These are phyloP conservation scores for Setophaga kirtlandii DNA, from an alignment of 2,113 vertebrate genomes.

Conservation along the genomic window DNA sequence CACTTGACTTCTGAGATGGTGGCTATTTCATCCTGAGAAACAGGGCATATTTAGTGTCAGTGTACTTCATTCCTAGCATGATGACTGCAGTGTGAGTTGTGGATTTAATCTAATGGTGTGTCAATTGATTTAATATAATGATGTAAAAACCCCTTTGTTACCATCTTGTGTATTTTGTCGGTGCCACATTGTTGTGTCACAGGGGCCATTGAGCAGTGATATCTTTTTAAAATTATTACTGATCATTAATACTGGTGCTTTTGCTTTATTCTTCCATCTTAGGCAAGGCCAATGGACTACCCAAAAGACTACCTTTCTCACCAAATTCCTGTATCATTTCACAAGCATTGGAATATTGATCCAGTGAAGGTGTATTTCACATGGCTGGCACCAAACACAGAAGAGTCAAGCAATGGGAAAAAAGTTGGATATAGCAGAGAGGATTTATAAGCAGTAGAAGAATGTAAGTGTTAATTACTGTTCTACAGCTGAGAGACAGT, in stretches of 20 bases:
- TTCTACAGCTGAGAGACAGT: background rate
- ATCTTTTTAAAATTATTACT: background rate
- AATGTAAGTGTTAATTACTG: background rate
- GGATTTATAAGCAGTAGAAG: constrained; percentile 79
- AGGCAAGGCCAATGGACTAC: constrained; percentile 96
- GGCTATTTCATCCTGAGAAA: background rate
- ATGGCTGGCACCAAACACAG: constrained; percentile 81
- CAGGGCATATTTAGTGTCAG: background rate
- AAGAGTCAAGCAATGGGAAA: constrained; percentile 50
- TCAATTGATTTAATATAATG: background rate
- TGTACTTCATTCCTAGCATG: background rate
- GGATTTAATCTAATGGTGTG: background rate
- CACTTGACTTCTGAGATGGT: background rate
- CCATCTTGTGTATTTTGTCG: background rate
- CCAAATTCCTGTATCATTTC: constrained; percentile 95
- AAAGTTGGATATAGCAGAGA: constrained; percentile 69
- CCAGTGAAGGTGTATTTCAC: constrained; percentile 88
- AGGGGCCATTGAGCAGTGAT: background rate
- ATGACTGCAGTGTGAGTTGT: background rate
- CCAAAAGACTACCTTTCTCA: constrained; percentile 88
- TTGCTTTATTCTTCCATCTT: constrained; percentile 47
- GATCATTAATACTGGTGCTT: background rate
- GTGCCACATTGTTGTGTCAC: background rate
- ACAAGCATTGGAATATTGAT: constrained; percentile 98
- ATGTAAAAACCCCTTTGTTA: background rate